phyloP scores from a whole-genome alignment of 2,113 vertebrate genomes.

The Charina bottae region DNA sequence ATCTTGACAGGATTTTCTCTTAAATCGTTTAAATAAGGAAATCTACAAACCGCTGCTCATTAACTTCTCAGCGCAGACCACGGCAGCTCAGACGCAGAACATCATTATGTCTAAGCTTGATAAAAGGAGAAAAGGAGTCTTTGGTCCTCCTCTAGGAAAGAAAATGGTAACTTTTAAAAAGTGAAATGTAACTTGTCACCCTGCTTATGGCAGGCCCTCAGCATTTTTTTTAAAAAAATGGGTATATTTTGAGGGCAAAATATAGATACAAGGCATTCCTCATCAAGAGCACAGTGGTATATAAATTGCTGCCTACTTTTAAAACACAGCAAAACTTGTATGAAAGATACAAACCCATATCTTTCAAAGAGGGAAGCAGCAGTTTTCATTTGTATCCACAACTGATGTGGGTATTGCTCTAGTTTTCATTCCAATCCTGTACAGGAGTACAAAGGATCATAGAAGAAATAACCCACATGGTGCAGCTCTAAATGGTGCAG shows the following conservation, averaged over 20 bases:
- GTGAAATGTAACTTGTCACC: not conserved
- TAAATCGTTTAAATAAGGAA: constrained; percentile 85
- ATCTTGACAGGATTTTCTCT: constrained; percentile 70
- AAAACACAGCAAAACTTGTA: too few relatives aligned
- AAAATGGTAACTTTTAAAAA: constrained; percentile 78
- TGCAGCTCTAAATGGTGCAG: not conserved
- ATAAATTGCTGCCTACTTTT: not conserved
- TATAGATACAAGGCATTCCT: not conserved
- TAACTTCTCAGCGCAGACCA: constrained; percentile 94
- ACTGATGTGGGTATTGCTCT: not conserved
- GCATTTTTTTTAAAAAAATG: not conserved
- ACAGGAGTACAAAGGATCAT: not conserved
- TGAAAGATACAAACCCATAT: too few relatives aligned
- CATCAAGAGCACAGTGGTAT: not conserved
- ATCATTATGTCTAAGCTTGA: constrained; percentile 92
- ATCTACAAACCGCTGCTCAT: constrained; percentile 86
- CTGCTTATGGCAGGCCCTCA: not conserved
- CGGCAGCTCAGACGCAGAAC: constrained; percentile 89
- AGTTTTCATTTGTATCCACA: not conserved
- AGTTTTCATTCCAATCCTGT: not conserved
- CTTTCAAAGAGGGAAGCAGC: not conserved
- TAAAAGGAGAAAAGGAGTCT: constrained; percentile 88
- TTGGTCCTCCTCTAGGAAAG: constrained; percentile 85
- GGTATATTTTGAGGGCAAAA: not conserved
- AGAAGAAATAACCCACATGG: not conserved